Evolutionary conservation across 2,113 vertebrate species (phyloP), one percentile per base, ranked within the genome.

Genomic region (Limnothrissa miodon): DNA sequence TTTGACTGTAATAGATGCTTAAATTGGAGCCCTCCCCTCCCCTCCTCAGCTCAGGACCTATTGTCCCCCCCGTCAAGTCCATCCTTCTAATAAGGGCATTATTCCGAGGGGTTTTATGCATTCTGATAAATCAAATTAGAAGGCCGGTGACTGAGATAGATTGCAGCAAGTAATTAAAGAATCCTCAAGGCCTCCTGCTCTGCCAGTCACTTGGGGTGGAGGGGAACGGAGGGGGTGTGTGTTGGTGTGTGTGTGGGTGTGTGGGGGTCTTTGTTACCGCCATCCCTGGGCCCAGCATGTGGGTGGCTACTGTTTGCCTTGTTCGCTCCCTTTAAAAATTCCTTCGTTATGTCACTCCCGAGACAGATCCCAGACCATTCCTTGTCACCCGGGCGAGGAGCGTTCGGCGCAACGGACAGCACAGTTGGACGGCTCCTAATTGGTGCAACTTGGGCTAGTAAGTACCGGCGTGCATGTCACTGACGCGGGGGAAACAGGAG

Each of bases 401-500:
- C 95, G 90, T 93, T 86, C 93, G 59, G 90, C 93, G 94, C 96
- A 93, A 91, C 92, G 94, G 96, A 94, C 91, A 95, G 96, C 96
- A 87, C 96, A 92, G 96, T 96, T 94, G 96, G 98, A 98, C 95
- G 95, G 96, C 94, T 94, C 95, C 96, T 98, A 98, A 98, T 98
- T 98, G 97, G 97, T 87, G 95, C 95, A 93, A 93, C 95, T 96
- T 92, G 94, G 95, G 95, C 95, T 95, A 93, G 96, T 91, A 94
- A 93, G 96, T 93, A 95, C 86, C 93, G 90, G 92, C 92, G 94
- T 92, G 93, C 89, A 93, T 96, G 96, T 95, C 96, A 96, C 94
- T 95, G 94, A 95, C 96, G 95, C 92, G 90, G 94, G 93, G 89
- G 91, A 78, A 94, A 94, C 94, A 84, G 90, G 89, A 87, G 92